Evolutionary conservation across 2,888 invertebrate genomes (phyloP).

Genomic region (Acrobasis repandana): DNA sequence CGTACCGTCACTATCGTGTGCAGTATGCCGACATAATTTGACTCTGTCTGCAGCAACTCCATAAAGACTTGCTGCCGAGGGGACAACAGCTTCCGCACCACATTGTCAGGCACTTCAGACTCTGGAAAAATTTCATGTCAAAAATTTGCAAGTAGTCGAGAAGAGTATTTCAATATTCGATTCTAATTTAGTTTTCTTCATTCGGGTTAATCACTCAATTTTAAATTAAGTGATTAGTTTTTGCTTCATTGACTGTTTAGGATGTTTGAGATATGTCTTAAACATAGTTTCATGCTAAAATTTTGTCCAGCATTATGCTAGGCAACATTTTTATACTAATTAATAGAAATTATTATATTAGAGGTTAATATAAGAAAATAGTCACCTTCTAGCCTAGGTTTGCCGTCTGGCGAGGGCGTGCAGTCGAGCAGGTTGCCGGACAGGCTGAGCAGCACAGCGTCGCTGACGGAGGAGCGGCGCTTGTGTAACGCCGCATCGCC

Average conservation of each 20-base stretch:
- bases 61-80: slow-evolving; percentile 92
- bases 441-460: slow-evolving; percentile 91
- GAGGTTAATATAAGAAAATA: background rate
- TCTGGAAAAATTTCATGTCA: slow-evolving; percentile 52
- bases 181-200: too few species aligned
- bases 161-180: too few species aligned
- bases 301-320: too few species aligned
- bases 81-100: slow-evolving; percentile 86
- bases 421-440: slow-evolving; percentile 95
- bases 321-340: too few species aligned
- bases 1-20: slow-evolving; percentile 94
- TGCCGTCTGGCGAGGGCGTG: slow-evolving; percentile 91
- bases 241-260: too few species aligned
- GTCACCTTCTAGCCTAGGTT: slow-evolving; percentile 78
- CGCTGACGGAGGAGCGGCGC: slow-evolving; percentile 93
- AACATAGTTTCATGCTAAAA: too few species aligned
- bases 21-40: slow-evolving; percentile 97
- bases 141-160: too few species aligned
- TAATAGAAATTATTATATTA: too few species aligned
- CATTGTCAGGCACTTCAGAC: slow-evolving; percentile 83
- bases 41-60: slow-evolving; percentile 98
- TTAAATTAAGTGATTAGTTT: too few species aligned
- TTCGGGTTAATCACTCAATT: too few species aligned
- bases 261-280: too few species aligned
- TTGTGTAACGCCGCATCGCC: slow-evolving; percentile 86